Base-by-base conservation (phyloP, 2,113 vertebrate species). In the Elachura formosa region DNA sequence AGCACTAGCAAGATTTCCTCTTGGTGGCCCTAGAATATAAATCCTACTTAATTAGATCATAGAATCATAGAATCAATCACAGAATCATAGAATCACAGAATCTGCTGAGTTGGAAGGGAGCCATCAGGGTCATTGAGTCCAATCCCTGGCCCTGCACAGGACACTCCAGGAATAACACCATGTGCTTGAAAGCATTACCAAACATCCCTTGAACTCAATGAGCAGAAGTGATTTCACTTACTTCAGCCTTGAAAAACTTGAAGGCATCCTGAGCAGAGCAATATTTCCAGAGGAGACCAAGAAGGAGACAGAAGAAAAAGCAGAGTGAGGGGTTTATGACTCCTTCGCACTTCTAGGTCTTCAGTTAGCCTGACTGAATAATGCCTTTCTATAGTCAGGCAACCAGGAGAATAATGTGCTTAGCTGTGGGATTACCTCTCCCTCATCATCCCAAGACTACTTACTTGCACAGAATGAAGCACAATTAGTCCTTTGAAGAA, bases 11-110 rank as follows among this genome's bases (percentile, higher is more conserved):
- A 96, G 91, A 89, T 66, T 96, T 85, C 88, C 59, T 96, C 89
- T 96, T 84, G 89, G 87, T 95, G 84, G 89, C 82, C 82, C 90
- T 80, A 95, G 82, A 91, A 85, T 58, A 86, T 78, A 96, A 96
- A 94, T 89, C 66, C 74, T 89, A 73, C 59, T 79, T 81, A 58
- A 64, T 77, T 68, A 77, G 62, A 59, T 68, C 72, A 61, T 3
- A 67, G 51, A 64, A 63, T 64, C 14, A 19, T 6, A 33, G 23
- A n/a, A n/a, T n/a, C n/a, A 61, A 78, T 78, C 45, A 74, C 10
- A 46, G 61, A 46, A 45, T 54, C 40, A n/a, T 6, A 33, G 23
- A 61, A 78, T 78, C 45, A 74, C 10, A 46, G 61, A 46, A 45
- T 54, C 40, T 19, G 9, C 11, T 34, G 38, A 34, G 24, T 15